Evolutionary conservation across 2,113 vertebrate species (phyloP).

Genomic region (Cygnus buccinator): DNA sequence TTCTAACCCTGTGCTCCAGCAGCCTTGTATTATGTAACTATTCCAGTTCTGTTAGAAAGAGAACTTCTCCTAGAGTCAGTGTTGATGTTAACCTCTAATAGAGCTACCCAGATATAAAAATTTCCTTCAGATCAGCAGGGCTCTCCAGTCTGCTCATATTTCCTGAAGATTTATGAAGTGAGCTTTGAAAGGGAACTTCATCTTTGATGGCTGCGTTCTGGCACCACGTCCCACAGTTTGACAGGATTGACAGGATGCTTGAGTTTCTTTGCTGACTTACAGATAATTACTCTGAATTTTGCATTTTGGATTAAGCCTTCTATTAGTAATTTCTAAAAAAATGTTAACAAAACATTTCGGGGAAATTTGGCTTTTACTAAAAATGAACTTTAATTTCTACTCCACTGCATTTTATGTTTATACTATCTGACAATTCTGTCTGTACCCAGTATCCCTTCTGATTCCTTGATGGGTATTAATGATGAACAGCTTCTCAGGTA

Average conservation of each 20-base stretch:
- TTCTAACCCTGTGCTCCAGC: not conserved
- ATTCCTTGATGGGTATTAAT: not conserved
- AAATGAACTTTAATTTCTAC: not conserved
- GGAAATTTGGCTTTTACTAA: not conserved
- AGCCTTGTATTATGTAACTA: not conserved
- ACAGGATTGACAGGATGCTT: not conserved
- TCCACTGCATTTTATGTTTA: not conserved
- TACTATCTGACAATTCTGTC: not conserved
- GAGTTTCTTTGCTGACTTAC: not conserved
- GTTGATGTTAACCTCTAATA: not conserved
- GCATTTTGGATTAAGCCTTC: not conserved
- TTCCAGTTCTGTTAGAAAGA: not conserved
- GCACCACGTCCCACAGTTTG: not conserved
- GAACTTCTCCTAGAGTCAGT: not conserved
- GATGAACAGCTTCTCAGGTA: not conserved
- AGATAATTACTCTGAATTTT: not conserved
- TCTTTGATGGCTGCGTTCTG: not conserved
- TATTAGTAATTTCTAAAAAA: not conserved
- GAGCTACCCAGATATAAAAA: slow-evolving; percentile 1
- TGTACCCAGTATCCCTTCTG: not conserved
- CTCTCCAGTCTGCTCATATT: not conserved
- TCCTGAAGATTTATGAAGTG: not conserved
- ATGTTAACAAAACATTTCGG: not conserved
- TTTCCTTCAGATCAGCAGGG: not conserved
- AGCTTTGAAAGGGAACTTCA: not conserved